Percentiles rank a stretch among this genome's conserved stretches.
Evolutionary conservation across 2,797 vertebrate genomes (phyloP).

Genomic region (Lithobates pipiens): DNA sequence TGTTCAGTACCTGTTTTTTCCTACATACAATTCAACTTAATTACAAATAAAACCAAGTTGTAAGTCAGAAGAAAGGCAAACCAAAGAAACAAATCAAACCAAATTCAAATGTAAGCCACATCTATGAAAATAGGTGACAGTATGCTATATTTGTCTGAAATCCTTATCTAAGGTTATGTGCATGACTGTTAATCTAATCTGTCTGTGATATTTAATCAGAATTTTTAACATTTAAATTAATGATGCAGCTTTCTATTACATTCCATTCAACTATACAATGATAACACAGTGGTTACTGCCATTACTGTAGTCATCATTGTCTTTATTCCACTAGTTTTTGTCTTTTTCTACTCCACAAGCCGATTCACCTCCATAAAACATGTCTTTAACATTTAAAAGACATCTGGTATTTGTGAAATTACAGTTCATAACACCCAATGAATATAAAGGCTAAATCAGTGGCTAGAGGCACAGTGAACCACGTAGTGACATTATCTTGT

Average conservation of each 20-base stretch:
- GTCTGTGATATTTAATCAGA: not conserved
- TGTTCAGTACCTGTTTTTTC: no score
- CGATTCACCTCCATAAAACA: not conserved
- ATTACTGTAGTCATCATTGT: not conserved
- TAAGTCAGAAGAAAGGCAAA: no score
- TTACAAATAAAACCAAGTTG: no score
- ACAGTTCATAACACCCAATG: not conserved
- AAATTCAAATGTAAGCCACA: no score
- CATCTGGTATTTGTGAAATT: conserved; percentile 19
- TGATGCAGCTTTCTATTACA: no score
- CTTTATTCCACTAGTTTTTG: not conserved
- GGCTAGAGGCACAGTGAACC: conserved; percentile 3
- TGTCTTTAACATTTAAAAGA: conserved; percentile 30
- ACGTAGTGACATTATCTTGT: conserved; percentile 5
- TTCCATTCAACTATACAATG: not conserved
- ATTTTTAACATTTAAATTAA: not conserved
- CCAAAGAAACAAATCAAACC: no score
- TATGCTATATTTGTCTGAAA: not conserved
- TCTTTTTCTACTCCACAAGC: not conserved
- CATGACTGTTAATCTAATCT: no score
- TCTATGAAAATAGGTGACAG: not conserved
- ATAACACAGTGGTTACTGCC: not conserved
- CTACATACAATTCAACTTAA: no score
- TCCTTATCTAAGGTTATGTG: not conserved
- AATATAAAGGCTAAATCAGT: conserved; percentile 20